Evolutionary conservation across 2,888 invertebrate species (phyloP), one percentile per base, ranked within the genome.

Genomic region (Apantesis nais): DNA sequence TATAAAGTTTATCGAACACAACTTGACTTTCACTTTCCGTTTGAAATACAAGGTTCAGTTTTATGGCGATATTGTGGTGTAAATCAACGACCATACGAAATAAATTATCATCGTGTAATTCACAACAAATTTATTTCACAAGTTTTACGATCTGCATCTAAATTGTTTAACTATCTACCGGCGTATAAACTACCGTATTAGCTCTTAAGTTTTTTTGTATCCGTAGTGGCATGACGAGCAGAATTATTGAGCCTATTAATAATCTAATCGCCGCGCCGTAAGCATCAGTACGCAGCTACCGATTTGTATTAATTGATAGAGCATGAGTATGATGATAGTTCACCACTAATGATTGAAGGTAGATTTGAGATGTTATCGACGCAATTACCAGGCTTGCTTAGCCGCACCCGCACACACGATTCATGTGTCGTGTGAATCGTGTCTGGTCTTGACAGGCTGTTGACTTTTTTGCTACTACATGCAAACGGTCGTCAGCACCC

Each of bases 221-320:
- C 85, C 81, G 84, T 81, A 85, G 83, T 77, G 80, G 86, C 85
- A 88, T 90, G 91, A 91, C 89, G 83, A 86, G 86, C 87, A 84
- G 87, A 90, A 90, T 90, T 89, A 91, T 90, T 87, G 87, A 85
- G 88, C 82, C 89, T 92, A 90, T 93, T 93, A 93, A 90, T 93
- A 92, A 90, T 88, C 85, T 89, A 91, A 93, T 93, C 89, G 89
- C 83, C 78, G 86, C 89, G 88, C 83, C 78, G 86, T 84, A 79
- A 86, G 85, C 88, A 90, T 89, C 89, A 84, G 87, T 88, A 83
- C 84, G 83, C 83, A 81, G 93, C 93, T 94, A 93, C 94, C 90
- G 93, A 93, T 94, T 92, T 89, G 88, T 88, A 90, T 91, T 94
- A 94, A 95, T 94, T 94, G 93, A 94, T 93, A 91, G 84, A 86